Conservation (phyloP, 1,140 invertebrate genomes). For the Potamilus streckersoni region DNA sequence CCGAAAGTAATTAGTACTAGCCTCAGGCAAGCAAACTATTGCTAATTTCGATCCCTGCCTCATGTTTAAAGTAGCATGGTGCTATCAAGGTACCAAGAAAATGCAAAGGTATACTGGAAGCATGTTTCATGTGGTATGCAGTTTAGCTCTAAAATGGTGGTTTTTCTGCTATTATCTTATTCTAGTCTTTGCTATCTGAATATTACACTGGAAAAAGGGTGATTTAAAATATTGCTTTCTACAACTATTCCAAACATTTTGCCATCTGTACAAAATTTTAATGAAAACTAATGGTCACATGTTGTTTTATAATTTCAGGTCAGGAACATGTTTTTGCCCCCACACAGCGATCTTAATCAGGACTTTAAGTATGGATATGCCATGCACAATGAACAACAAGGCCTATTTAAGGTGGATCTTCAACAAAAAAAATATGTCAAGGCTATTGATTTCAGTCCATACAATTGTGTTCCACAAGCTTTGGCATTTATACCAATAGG, state of each 20-base stretch:
- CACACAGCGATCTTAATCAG: constrained; percentile 74
- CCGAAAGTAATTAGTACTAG: too few species aligned
- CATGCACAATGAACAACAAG: constrained; percentile 78
- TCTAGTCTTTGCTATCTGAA: too few species aligned
- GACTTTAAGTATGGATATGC: constrained; percentile 83
- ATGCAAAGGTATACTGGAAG: too few species aligned
- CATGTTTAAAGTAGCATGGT: too few species aligned
- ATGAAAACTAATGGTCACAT: neutral
- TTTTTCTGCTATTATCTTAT: too few species aligned
- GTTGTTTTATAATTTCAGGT: constrained; percentile 55
- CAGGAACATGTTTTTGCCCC: constrained; percentile 78
- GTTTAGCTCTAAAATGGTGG: too few species aligned
- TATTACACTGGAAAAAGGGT: too few species aligned
- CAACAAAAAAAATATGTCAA: constrained; percentile 81
- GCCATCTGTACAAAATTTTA: neutral
- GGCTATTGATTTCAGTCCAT: constrained; percentile 79
- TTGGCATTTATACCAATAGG: constrained; percentile 82
- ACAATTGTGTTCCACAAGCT: constrained; percentile 80
- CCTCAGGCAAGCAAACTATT: too few species aligned
- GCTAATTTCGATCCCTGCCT: too few species aligned
- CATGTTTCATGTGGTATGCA: too few species aligned
- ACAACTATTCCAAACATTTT: neutral
- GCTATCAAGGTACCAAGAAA: too few species aligned
- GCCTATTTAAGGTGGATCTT: constrained; percentile 82
- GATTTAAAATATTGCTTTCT: neutral